Base-by-base conservation (phyloP, 2,888 invertebrate genomes). In the Caenorhabditis imperialis region DNA sequence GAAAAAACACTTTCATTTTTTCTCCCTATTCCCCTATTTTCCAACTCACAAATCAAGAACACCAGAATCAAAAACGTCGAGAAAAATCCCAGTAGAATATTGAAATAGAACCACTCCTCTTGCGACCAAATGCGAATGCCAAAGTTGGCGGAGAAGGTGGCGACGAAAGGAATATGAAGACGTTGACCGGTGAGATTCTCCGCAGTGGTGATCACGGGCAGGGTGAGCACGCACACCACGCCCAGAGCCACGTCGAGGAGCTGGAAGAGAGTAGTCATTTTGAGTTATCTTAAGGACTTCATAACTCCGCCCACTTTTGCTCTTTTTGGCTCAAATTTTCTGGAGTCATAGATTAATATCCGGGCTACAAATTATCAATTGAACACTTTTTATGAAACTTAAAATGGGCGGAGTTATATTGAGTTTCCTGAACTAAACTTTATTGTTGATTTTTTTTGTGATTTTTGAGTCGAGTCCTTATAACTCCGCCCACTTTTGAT, bases 151-250 rank as follows among this genome's bases (percentile, higher is more conserved):
- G 47, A 48, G 27, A 54, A 63, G 5, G 63, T 30, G 22, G 63
- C 37, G 20, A 63, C 47, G 14, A 55, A 40, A 7, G 63, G 63
- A 1, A 63, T 20, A 18, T 48, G 27, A 8, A 63, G 55, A 23
- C 23, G 30, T 14, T 23, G 22, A 3, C 63, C 63, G 14, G 63
- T 63, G 22, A 40, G 40, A 33, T 63, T 63, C 40, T 63, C 63
- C 40, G 63, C 63, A 0, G 47, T 54, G 2, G 63, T 45, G 18
- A 63, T 63, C 16, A 54, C 54, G 18, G 63, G 63, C 2, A 63
- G 63, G 5, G 63, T 63, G 3, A 63, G 48, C 2, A 63, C 47
- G n/a, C 63, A 63, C 16, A 63, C 14, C 14, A 55, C 14, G 1
- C 63, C 63, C 6, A 55, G 18, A 18, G 45, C 23, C n/a, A 48